Evolutionary conservation across 2,888 invertebrate species (phyloP), one percentile per base, ranked within the genome.

Genomic region (Cantharis flavilabris): DNA sequence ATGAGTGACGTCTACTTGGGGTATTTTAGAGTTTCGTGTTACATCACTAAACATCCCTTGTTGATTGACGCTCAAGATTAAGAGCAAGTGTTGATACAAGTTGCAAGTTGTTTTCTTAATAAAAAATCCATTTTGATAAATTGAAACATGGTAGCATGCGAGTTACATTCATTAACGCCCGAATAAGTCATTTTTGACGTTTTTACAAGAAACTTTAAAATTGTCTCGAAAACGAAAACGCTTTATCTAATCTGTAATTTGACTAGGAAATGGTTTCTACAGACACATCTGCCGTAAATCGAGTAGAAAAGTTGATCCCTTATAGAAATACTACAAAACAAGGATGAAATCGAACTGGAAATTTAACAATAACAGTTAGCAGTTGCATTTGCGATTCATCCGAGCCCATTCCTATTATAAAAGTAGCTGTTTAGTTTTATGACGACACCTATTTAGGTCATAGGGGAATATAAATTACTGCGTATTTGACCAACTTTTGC

Each of bases 291-390:
- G 74, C 74, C 64, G 72, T 23, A 73, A 62, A 73, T 73, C 14
- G 62, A 73, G 67, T 28, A 62, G 69, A 26, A 69, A 69, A 62
- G 28, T 72, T 72, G 76, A 70, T 72, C 72, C 28, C 28, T 20
- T 72, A 74, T 64, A 64, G 30, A 20, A 70, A 72, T 28, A 64
- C 71, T 28, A 64, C 71, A 33, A 76, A 69, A 73, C 69, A 73
- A 69, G 73, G 49, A 18, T 23, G 62, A 74, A 74, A 28, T 64
- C 23, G 62, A 69, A 33, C 64, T 74, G 70, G 70, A 76, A 71
- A 72, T 76, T 72, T 49, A 72, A 76, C 72, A 76, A 76, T 76
- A 72, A 28, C 76, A 72, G 72, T 76, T 72, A 76, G 76, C 75
- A 75, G 75, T 72, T 71, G 67, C 69, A 72, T 74, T 76, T 76